Base-by-base conservation (phyloP, 2,797 vertebrate genomes). In the Remorina albescens region DNA sequence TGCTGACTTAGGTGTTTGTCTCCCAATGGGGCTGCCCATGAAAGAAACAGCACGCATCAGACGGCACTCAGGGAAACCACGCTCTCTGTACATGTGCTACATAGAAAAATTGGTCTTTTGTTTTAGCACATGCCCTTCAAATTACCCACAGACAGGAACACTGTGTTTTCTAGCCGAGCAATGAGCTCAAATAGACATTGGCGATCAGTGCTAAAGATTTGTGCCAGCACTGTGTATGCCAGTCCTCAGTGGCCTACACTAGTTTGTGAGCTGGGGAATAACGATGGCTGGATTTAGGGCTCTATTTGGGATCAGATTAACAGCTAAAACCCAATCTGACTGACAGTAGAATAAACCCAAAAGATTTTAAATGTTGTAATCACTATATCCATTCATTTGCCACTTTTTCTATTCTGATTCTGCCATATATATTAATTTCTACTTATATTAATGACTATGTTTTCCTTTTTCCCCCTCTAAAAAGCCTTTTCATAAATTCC, bases 251-350 rank as follows among this genome's bases (percentile, higher is more conserved):
- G 67, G 74, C 62, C 67, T 76, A 76, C 61, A 80, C 88, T 76
- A 82, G 78, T 30, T 64, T 78, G 78, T 19, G 77, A 86, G 73
- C 71, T 78, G 67, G 46, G 32, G 83, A 83, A 90, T 87, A 89
- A 82, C 85, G 78, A 91, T 83, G 70, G 61, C 67, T 74, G 83
- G 86, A 89, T 89, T 88, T 85, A 67, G 46, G 65, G 9, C 74
- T 78, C 36, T 80, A 71, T 89, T 86, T 79, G 67, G 75, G 61
- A 86, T 84, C 67, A 77, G 82, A 88, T 90, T 90, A 90, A 74
- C 30, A 63, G 78, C 70, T 67, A 67, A 87, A 84, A 49, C 73
- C 66, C 30, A 32, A 28, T 49, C 44, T 77, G 82, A 82, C 42
- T 80, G 78, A 80, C 72, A 77, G 59, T 55, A 75, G 75, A 78